Conservation (phyloP, 2,888 invertebrate species). For the Rhagonycha lutea region DNA sequence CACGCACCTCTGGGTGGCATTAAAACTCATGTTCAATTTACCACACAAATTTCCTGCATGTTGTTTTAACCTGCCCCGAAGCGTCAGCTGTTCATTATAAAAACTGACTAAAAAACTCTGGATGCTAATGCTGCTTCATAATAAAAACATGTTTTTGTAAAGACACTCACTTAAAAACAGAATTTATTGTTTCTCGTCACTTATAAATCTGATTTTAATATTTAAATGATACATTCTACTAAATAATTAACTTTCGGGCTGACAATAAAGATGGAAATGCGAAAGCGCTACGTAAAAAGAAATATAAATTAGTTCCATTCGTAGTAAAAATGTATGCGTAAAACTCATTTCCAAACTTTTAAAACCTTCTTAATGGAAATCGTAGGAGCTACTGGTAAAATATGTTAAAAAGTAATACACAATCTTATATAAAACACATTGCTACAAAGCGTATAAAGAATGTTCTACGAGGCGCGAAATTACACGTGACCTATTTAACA, state of each 20-base stretch:
- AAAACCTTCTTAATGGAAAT: constrained; percentile 1
- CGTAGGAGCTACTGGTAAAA: constrained; percentile 1
- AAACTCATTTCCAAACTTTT: constrained; percentile 5
- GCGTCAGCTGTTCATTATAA: constrained; percentile 26
- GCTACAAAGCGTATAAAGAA: constrained; percentile 20
- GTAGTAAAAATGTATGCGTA: not conserved
- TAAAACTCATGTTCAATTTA: constrained; percentile 26
- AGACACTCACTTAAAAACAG: constrained; percentile 13
- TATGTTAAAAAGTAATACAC: constrained; percentile 20
- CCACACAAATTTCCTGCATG: constrained; percentile 24
- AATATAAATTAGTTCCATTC: constrained; percentile 1
- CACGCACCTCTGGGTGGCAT: constrained; percentile 23
- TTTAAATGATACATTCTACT: not conserved
- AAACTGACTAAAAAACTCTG: constrained; percentile 19
- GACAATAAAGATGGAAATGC: not conserved
- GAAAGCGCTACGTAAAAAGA: not conserved
- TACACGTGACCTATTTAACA: constrained; percentile 29
- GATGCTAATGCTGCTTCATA: constrained; percentile 20
- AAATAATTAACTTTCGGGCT: not conserved
- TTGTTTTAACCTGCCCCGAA: constrained; percentile 20
- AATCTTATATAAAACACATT: constrained; percentile 16
- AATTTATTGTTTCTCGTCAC: constrained; percentile 14
- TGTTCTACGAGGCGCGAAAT: constrained; percentile 26
- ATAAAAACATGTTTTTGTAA: constrained; percentile 24
- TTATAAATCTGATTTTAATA: constrained; percentile 14